Base-by-base conservation (phyloP, 2,888 invertebrate species). In the Nasonovia ribisnigri region DNA sequence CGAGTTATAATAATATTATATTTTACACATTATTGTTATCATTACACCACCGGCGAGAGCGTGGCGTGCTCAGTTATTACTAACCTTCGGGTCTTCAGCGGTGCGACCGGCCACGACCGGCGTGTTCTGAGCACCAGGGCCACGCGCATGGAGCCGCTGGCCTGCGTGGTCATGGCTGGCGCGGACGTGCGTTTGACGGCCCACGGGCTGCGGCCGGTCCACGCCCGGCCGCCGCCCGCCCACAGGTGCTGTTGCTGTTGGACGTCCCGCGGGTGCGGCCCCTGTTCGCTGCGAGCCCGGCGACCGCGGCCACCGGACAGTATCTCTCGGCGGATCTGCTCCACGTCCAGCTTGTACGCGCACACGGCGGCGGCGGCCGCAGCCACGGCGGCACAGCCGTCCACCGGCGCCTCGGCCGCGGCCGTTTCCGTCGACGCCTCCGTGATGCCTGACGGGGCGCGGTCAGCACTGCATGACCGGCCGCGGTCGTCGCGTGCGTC, bases 21-120 rank as follows among this genome's bases (percentile, higher is more conserved):
- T 3, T 77, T 36, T n/a, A 36, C 36, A 36, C 16, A 77, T 11
- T 36, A 88, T 11, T 43, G n/a, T 29, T 36, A 88, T 13, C 11
- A 29, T 86, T 36, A 29, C 11, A 46, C 13, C 46, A 11, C 43
- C 13, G 86, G 3, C 43, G 26, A 67, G 20, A 51, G n/a, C 3
- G 11, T 20, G n/a, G 51, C 13, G n/a, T 13, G 13, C 13, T 16
- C 51, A 36, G 29, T 6, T 89, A 16, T 3, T 42, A 92, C 92
- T 92, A 43, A 97, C 97, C 97, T 97, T 96, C 97, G 96, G 95
- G 96, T 97, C 1, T 97, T 97, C 95, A 97, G 96, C 43, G 97
- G 97, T 10, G 97, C 97, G 60, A 97, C 97, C 0, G 97, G 97
- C 97, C 97, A 97, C 95, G 97, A 97, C 88, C 97, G 96, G 48